Base-by-base conservation (phyloP, 2,113 vertebrate species). In the Oceanites oceanicus region DNA sequence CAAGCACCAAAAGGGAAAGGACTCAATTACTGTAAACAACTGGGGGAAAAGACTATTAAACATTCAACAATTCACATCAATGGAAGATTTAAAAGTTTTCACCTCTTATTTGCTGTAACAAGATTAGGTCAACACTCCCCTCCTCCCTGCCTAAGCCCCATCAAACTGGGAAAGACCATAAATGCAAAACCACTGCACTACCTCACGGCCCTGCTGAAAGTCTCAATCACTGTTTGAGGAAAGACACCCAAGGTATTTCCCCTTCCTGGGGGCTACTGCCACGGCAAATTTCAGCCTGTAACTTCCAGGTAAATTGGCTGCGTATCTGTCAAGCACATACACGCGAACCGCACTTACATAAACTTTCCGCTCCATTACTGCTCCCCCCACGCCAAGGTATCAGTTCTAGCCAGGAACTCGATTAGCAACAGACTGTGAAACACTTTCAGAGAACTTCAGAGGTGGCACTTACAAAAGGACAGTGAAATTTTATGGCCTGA, bases 371-470 rank as follows among this genome's bases (percentile, higher is more conserved):
- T 92, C 49, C n/a, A 8, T 34, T 62, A 75, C 66, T 45, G 53
- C 23, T 85, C 36, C 62, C 78, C 59, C 32, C 47, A 21, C 50
- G 11, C n/a, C 56, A 87, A 89, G 65, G 45, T 32, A 92, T 0
- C 40, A 79, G 9, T 79, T 83, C 59, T 38, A 92, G 76, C 40
- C 80, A 95, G 72, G 34, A 84, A 61, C 40, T 34, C 38, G 23
- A 91, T 79, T 45, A 92, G 86, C 83, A 89, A 86, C 73, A 91
- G 88, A 42, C 79, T 68, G 38, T 47, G 40, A 88, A 85, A 94
- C n/a, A 40, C n/a, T 79, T 94, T 52, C 70, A 90, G 36, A 92
- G 74, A 93, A 78, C 40, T 87, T 75, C 65, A 89, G 73, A 91
- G 81, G 49, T 62, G 74, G 62, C 70, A 90, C 40, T 87, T 72